Conservation (phyloP, 2,113 vertebrate species). For the Nesoenas mayeri region DNA sequence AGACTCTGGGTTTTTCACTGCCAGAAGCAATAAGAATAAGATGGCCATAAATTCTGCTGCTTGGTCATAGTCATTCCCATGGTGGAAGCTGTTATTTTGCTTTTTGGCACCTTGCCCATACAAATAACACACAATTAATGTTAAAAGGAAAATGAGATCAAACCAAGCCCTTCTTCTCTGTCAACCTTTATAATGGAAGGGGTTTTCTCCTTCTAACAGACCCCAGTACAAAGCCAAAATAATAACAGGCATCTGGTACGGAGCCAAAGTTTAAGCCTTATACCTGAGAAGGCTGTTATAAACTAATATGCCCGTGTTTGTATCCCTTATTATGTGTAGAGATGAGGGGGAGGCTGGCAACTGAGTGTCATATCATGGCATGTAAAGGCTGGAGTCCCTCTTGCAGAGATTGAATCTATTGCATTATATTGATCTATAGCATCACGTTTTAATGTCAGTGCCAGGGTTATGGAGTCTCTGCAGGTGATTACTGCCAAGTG, state of each 20-base stretch:
- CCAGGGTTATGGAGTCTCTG: background rate
- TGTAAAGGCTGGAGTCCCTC: background rate
- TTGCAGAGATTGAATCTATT: background rate
- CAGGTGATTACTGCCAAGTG: background rate
- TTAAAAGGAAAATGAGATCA: conserved; percentile 10
- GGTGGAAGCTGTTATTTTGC: background rate
- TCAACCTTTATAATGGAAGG: background rate
- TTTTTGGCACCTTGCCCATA: background rate
- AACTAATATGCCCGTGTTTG: background rate
- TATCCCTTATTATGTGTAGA: background rate
- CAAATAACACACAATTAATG: background rate
- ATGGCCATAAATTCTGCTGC: background rate
- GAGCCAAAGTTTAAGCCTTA: background rate
- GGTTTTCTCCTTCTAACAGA: background rate
- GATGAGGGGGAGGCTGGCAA: background rate
- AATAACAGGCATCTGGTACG: background rate
- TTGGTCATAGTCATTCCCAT: background rate
- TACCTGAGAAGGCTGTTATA: background rate
- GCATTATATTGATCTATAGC: background rate
- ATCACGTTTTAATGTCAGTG: background rate
- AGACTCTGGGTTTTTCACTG: background rate
- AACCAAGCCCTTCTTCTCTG: background rate
- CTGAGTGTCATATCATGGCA: background rate
- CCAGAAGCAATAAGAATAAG: background rate
- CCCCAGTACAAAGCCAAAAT: background rate